A percentile compares a stretch with the other conserved stretches of the same genome.
Conservation (phyloP, 2,888 invertebrate species). For the Acleris laterana region DNA sequence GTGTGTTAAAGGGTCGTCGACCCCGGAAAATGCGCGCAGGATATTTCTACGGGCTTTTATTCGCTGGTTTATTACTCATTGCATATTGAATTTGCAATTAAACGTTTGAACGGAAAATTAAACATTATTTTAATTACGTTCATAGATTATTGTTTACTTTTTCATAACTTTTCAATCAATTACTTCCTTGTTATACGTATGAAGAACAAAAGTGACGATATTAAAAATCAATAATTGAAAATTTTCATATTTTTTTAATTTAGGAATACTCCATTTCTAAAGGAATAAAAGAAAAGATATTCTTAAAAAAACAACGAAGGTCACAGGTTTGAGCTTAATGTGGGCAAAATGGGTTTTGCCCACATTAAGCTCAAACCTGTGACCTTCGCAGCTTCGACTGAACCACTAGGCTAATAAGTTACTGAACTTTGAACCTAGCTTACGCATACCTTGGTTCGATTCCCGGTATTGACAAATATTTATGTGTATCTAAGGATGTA, state of each 20-base stretch:
- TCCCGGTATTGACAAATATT: too few relatives aligned
- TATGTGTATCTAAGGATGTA: too few relatives aligned
- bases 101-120: constrained; percentile 4
- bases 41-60: constrained; percentile 26
- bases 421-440: constrained; percentile 11
- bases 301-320: too few relatives aligned
- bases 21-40: constrained; percentile 71
- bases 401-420: constrained; percentile 8
- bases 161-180: not conserved
- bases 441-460: not conserved
- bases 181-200: too few relatives aligned
- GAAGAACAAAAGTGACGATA: too few relatives aligned
- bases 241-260: too few relatives aligned
- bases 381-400: not conserved
- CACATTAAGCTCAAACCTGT: not conserved
- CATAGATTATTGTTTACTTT: not conserved
- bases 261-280: too few relatives aligned
- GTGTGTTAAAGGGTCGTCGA: constrained; percentile 65
- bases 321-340: too few relatives aligned
- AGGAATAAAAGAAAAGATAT: too few relatives aligned
- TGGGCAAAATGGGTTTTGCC: too few relatives aligned
- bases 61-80: constrained; percentile 36
- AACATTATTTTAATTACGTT: not conserved
- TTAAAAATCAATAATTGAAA: too few relatives aligned
- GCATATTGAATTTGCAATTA: constrained; percentile 33